These are phyloP conservation scores for Lasioglossum vierecki DNA, from an alignment of 2,888 invertebrate species.

Conservation along the genomic window DNA sequence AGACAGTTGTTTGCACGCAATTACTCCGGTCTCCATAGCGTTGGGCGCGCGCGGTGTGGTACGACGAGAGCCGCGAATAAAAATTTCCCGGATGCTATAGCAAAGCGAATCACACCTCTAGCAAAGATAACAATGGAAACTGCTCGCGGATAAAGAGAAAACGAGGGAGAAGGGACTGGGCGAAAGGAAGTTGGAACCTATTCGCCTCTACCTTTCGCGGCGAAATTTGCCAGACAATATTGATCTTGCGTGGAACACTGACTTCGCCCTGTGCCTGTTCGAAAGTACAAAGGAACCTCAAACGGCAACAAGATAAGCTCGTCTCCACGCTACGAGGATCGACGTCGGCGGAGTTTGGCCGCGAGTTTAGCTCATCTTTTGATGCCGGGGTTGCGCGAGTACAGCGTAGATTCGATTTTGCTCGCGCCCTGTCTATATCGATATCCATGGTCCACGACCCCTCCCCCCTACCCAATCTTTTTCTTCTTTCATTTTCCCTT, in stretches of 20 bases:
- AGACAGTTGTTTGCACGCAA: neutral
- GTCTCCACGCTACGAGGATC: conserved; percentile 54
- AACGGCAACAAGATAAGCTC: conserved; percentile 67
- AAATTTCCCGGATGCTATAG: neutral
- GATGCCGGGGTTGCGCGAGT: conserved; percentile 55
- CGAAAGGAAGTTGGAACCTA: conserved; percentile 50
- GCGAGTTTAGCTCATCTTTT: conserved; percentile 52
- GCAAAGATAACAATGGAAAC: neutral
- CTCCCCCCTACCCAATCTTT: neutral
- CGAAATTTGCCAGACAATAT: conserved; percentile 67
- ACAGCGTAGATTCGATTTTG: conserved; percentile 54
- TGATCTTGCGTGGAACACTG: conserved; percentile 61
- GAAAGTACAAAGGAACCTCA: conserved; percentile 65
- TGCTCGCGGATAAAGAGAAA: conserved; percentile 19
- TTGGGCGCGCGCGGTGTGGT: neutral
- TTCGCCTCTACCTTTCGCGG: conserved; percentile 52
- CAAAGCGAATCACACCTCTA: neutral
- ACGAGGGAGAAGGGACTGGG: conserved; percentile 11
- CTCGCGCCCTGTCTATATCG: conserved; percentile 42
- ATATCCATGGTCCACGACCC: conserved; percentile 42
- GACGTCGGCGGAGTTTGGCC: conserved; percentile 48
- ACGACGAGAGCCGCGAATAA: neutral
- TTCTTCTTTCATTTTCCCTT: conserved; percentile 7
- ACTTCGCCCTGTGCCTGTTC: conserved; percentile 48
- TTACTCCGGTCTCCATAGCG: neutral